Percentiles rank a stretch among this genome's conserved stretches.
phyloP scores from a whole-genome alignment of 1,140 invertebrate species.

The Procambarus virginalis region DNA sequence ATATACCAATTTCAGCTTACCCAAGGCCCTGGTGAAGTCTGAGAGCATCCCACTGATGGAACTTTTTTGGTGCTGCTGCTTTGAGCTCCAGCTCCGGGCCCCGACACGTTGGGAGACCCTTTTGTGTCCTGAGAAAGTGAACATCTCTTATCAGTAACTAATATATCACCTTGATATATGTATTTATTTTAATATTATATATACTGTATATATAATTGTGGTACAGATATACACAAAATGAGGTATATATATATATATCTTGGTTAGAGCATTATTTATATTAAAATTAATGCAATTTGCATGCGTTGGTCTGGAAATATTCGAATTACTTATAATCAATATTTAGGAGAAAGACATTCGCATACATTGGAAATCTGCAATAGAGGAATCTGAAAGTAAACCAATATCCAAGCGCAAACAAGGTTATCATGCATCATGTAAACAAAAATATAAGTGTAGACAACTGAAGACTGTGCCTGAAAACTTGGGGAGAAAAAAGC shows the following conservation, averaged over 20 bases:
- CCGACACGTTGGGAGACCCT: constrained; percentile 44
- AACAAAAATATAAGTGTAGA: background rate
- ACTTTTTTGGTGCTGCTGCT: constrained; percentile 55
- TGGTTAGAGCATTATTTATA: background rate
- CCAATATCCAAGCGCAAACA: constrained; percentile 38
- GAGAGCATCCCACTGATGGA: constrained; percentile 77
- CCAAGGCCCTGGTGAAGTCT: constrained; percentile 77
- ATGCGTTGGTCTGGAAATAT: constrained; percentile 1
- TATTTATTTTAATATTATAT: background rate
- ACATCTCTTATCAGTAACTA: constrained; percentile 6
- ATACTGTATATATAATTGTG: too few relatives aligned
- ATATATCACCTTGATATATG: background rate
- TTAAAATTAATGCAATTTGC: background rate
- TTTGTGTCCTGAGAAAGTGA: constrained; percentile 40
- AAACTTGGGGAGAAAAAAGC: constrained; percentile 3
- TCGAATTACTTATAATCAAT: background rate
- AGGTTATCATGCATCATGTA: constrained; percentile 21
- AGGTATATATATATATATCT: background rate
- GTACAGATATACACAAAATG: background rate
- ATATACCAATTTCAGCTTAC: constrained; percentile 70
- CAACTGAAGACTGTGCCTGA: constrained; percentile 16
- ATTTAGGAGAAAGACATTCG: background rate
- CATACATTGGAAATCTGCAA: background rate
- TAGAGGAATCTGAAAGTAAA: constrained; percentile 10
- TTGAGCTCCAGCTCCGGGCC: background rate